Conservation (phyloP, 2,797 vertebrate species). For the Oceanodroma leucorhoa region DNA sequence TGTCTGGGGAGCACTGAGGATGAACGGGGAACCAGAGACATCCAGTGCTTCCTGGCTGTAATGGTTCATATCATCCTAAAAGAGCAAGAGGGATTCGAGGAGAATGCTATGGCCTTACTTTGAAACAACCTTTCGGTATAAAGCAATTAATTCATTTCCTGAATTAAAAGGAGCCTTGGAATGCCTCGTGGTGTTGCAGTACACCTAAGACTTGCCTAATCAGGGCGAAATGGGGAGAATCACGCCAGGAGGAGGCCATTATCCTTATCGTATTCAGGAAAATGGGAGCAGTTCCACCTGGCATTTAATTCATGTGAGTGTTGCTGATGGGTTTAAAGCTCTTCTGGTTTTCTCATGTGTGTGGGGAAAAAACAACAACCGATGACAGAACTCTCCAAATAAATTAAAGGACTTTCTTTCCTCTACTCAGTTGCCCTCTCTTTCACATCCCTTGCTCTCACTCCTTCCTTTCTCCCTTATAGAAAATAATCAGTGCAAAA, state of each 20-base stretch:
- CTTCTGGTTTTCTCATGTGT: background rate
- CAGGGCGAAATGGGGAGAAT: background rate
- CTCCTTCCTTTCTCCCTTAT: background rate
- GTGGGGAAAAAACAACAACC: background rate
- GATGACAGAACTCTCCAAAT: background rate
- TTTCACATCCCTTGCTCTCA: background rate
- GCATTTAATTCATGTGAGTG: background rate
- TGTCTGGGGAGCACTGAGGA: accelerated
- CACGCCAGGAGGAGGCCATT: background rate
- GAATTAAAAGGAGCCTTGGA: background rate
- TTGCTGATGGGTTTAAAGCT: background rate
- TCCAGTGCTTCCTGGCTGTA: background rate
- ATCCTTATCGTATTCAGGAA: background rate
- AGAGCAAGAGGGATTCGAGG: background rate
- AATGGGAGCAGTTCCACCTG: conserved; percentile 31
- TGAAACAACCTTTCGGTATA: background rate
- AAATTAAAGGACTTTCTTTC: background rate
- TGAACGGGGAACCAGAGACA: background rate
- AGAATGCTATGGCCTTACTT: background rate
- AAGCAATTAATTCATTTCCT: background rate
- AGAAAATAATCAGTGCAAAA: background rate
- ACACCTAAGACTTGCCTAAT: background rate
- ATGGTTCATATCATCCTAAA: background rate
- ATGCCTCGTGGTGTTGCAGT: background rate
- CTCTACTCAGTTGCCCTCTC: background rate